Evolutionary conservation across 2,113 vertebrate genomes (phyloP).

Genomic region (Ranitomeya imitator): DNA sequence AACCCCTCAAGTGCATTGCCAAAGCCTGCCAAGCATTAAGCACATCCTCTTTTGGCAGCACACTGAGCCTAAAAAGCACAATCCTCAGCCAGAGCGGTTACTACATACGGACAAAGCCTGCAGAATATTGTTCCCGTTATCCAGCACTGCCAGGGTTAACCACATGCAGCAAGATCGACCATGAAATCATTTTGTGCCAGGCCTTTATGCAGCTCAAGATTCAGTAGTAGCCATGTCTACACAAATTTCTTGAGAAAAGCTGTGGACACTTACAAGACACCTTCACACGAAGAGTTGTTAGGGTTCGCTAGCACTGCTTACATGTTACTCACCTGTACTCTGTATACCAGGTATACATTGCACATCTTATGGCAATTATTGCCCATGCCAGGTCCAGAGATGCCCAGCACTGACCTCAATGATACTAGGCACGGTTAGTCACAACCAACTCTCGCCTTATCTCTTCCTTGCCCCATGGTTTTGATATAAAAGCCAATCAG

Average conservation of each 20-base stretch:
- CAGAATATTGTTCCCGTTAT: background rate
- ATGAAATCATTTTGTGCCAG: background rate
- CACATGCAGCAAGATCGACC: background rate
- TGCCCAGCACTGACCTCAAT: background rate
- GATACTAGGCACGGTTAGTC: background rate
- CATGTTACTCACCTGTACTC: no score
- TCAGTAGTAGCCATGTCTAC: background rate
- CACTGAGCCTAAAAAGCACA: constrained; percentile 1
- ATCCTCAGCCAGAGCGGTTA: constrained; percentile 24
- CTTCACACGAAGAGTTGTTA: background rate
- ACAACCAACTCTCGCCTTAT: background rate
- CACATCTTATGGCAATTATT: background rate
- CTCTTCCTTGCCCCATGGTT: no score
- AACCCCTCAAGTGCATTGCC: background rate
- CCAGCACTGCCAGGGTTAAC: background rate
- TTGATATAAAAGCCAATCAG: background rate
- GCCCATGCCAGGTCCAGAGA: background rate
- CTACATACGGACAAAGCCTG: background rate
- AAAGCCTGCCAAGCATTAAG: constrained; percentile 12
- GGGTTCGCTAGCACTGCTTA: background rate
- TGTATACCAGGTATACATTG: background rate
- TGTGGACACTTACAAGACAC: background rate
- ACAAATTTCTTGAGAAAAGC: no score
- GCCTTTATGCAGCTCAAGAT: background rate
- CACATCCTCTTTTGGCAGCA: background rate